phyloP scores from a whole-genome alignment of 2,888 invertebrate species.

The Tolmerus cingulatus region DNA sequence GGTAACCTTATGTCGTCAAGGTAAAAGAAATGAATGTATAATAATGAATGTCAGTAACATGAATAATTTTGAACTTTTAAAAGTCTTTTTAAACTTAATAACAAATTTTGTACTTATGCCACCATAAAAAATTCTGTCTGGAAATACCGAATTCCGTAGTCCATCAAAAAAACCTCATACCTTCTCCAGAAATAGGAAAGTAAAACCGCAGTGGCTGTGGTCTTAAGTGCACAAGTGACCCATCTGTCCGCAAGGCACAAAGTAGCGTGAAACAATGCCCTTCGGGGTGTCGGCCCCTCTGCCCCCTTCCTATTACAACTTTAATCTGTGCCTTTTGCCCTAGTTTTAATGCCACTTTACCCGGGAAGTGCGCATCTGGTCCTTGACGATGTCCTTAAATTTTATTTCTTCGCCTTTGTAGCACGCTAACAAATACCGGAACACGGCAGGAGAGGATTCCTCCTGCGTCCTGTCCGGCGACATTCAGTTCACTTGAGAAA shows the following conservation, averaged over 20 bases:
- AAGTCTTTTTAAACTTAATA: too few species aligned
- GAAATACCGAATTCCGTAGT: not conserved
- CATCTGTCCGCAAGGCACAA: not conserved
- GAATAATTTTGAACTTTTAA: too few species aligned
- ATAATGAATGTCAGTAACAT: too few species aligned
- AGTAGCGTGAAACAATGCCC: not conserved
- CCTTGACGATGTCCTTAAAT: conserved; percentile 10
- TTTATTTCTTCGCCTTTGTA: not conserved
- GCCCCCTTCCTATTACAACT: not conserved
- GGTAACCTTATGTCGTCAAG: too few species aligned
- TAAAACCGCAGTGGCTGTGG: not conserved
- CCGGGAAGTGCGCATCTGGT: conserved; percentile 14
- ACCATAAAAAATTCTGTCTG: not conserved
- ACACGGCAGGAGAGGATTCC: not conserved
- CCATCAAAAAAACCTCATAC: not conserved
- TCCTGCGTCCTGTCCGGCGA: not conserved
- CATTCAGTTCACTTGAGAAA: not conserved
- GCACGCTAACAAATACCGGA: conserved; percentile 12
- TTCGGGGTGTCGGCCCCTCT: not conserved
- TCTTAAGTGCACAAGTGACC: not conserved
- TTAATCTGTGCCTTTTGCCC: not conserved
- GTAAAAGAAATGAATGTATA: too few species aligned
- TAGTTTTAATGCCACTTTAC: conserved; percentile 18
- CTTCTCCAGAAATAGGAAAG: not conserved
- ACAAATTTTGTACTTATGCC: not conserved